Conservation (phyloP, 1,140 invertebrate genomes). For the Drosophila eugracilis region DNA sequence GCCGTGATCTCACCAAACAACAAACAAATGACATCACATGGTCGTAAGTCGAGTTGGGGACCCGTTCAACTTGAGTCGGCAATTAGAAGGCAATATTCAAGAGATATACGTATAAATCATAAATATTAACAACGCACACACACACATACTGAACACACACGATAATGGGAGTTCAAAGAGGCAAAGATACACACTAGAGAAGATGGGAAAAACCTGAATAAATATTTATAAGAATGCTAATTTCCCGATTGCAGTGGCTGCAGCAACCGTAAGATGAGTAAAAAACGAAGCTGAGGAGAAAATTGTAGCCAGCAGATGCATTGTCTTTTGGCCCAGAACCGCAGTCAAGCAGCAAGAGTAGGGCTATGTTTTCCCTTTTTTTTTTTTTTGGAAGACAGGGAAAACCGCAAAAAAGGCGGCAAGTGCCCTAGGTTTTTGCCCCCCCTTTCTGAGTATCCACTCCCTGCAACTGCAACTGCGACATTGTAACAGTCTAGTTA, state of each 20-base stretch:
- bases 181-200: constrained; percentile 24
- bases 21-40: constrained; percentile 67
- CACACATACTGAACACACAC: constrained; percentile 1
- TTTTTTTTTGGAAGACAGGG: constrained; percentile 13
- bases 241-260: constrained; percentile 55
- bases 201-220: constrained; percentile 59
- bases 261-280: constrained; percentile 57
- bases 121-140: constrained; percentile 66
- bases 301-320: constrained; percentile 51
- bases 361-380: not conserved
- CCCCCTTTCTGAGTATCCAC: not conserved
- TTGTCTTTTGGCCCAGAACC: constrained; percentile 70
- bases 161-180: constrained; percentile 55
- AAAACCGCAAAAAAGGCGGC: constrained; percentile 58
- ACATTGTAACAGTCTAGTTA: constrained; percentile 80
- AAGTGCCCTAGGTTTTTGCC: constrained; percentile 46
- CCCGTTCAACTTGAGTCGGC: constrained; percentile 75
- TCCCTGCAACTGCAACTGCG: constrained; percentile 13
- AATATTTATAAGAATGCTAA: constrained; percentile 80
- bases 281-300: constrained; percentile 10
- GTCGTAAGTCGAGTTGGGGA: constrained; percentile 35
- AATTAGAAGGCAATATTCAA: constrained; percentile 55
- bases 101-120: constrained; percentile 46
- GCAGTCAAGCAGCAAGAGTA: constrained; percentile 67
- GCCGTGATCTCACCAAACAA: constrained; percentile 51